Evolutionary conservation across 2,797 vertebrate genomes (phyloP).

Genomic region (Acanthornis magna): DNA sequence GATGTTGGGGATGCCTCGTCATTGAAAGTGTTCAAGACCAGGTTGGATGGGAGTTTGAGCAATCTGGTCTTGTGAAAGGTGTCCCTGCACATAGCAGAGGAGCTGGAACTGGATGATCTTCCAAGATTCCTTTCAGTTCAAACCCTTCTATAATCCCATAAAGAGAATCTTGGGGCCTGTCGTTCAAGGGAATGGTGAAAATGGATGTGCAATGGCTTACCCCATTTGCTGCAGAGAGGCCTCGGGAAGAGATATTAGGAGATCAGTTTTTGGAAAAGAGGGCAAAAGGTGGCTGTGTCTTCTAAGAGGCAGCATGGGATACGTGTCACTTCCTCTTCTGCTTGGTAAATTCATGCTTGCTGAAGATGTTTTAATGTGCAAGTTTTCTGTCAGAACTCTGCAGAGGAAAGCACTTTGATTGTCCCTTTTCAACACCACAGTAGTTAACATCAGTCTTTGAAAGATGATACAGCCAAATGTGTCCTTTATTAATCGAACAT

Average conservation of each 20-base stretch:
- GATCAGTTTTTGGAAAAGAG: neutral
- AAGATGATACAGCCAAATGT: neutral
- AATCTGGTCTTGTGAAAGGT: neutral
- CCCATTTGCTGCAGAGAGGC: neutral
- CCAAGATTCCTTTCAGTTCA: neutral
- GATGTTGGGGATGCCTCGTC: neutral
- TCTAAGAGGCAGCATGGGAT: neutral
- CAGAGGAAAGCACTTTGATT: neutral
- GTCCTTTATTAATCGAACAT: neutral
- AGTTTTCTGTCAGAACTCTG: neutral
- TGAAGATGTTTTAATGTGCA: neutral
- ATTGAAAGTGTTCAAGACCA: neutral
- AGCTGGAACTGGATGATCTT: neutral
- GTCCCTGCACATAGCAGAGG: neutral
- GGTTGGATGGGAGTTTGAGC: neutral
- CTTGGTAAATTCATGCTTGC: neutral
- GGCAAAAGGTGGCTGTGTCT: neutral
- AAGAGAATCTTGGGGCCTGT: neutral
- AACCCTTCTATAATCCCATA: neutral
- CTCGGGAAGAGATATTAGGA: accelerated
- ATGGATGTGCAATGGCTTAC: neutral
- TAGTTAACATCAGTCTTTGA: neutral
- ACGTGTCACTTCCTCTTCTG: neutral
- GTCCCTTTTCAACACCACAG: neutral
- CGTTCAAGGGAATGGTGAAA: neutral